Percentiles rank a stretch among this genome's conserved stretches.
Evolutionary conservation across 2,113 vertebrate genomes (phyloP).

Genomic region (Probosciger aterrimus): DNA sequence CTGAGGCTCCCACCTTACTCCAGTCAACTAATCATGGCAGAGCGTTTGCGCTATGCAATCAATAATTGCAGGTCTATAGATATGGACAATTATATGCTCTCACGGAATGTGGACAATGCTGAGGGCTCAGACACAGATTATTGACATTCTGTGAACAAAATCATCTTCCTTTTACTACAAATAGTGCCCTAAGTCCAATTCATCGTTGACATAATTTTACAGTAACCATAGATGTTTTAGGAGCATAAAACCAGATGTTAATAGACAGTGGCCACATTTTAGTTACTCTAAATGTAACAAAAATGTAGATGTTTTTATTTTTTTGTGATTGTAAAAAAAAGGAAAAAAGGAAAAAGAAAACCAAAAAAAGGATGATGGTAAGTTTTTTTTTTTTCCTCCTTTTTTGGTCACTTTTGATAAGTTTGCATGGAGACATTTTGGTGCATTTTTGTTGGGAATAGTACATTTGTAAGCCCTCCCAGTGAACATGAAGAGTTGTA

Average conservation of each 20-base stretch:
- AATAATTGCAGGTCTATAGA: constrained; percentile 89
- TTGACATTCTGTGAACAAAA: constrained; percentile 64
- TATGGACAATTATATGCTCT: constrained; percentile 91
- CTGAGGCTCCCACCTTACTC: constrained; percentile 86
- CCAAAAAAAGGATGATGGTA: constrained; percentile 61
- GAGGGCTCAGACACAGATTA: constrained; percentile 89
- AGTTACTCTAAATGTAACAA: constrained; percentile 81
- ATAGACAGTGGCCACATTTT: constrained; percentile 76
- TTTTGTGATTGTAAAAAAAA: constrained; percentile 84
- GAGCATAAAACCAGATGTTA: constrained; percentile 66
- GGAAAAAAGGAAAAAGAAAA: constrained; percentile 62
- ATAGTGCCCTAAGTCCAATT: constrained; percentile 47
- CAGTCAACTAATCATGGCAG: constrained; percentile 84
- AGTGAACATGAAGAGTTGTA: constrained; percentile 85
- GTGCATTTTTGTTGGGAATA: constrained; percentile 83
- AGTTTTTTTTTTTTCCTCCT: constrained; percentile 53
- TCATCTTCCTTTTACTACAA: constrained; percentile 33
- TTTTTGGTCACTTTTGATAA: constrained; percentile 82
- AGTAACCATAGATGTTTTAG: constrained; percentile 78
- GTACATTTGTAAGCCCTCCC: constrained; percentile 80
- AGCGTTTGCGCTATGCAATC: constrained; percentile 87
- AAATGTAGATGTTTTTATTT: constrained; percentile 83
- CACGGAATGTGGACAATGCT: constrained; percentile 84
- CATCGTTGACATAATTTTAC: constrained; percentile 63
- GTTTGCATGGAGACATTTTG: constrained; percentile 88